Evolutionary conservation across 2,113 vertebrate species (phyloP).

Genomic region (Myiagra hebetior): DNA sequence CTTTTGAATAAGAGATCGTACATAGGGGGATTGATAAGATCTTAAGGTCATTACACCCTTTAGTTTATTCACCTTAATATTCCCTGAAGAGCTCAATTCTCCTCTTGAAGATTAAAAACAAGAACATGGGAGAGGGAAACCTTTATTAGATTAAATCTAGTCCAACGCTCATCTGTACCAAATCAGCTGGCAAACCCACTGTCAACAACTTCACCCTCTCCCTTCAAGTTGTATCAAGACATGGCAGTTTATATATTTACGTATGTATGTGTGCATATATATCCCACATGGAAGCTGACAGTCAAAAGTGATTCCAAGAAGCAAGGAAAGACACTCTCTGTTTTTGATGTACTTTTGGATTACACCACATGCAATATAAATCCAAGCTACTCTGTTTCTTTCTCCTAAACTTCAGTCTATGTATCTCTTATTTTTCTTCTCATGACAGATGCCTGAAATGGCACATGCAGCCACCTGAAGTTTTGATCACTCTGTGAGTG

Average conservation of each 20-base stretch:
- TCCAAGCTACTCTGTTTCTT: neutral
- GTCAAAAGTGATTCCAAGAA: neutral
- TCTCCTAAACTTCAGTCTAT: neutral
- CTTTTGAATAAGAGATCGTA: neutral
- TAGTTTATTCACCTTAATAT: neutral
- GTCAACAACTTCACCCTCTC: neutral
- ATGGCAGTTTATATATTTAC: neutral
- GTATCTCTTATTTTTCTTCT: neutral
- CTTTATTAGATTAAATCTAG: neutral
- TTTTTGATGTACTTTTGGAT: neutral
- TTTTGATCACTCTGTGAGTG: neutral
- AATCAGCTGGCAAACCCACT: neutral
- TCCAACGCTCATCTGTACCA: neutral
- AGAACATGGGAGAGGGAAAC: neutral
- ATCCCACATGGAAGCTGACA: neutral
- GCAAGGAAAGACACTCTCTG: neutral
- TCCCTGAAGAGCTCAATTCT: neutral
- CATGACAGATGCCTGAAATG: neutral
- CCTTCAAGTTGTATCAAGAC: neutral
- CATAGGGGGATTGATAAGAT: neutral
- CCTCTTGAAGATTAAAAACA: neutral
- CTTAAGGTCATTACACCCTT: neutral
- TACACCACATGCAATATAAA: neutral
- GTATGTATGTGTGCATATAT: fast-evolving
- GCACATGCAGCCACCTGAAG: neutral